Percentiles rank a stretch among this genome's conserved stretches.
phyloP scores from a whole-genome alignment of 2,797 vertebrate species.

The Hipposideros larvatus region DNA sequence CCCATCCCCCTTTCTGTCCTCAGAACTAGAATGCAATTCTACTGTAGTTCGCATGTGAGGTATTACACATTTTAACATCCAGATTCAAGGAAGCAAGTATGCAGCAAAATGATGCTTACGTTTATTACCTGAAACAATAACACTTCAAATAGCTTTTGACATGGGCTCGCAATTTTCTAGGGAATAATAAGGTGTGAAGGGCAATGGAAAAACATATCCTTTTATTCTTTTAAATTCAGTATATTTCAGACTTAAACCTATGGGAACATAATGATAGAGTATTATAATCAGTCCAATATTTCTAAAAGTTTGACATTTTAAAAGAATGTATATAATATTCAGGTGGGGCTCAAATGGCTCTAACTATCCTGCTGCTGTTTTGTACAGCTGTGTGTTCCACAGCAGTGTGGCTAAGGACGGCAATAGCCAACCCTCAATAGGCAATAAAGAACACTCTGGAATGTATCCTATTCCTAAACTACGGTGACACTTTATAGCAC shows the following conservation, averaged over 20 bases:
- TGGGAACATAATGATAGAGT: not conserved
- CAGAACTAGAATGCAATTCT: not conserved
- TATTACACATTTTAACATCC: not conserved
- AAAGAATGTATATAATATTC: not conserved
- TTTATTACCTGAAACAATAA: constrained; percentile 2
- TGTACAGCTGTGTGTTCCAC: not conserved
- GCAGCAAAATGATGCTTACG: not conserved
- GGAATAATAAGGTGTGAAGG: constrained; percentile 16
- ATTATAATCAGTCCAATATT: not conserved
- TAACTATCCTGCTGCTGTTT: not conserved
- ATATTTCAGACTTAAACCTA: constrained; percentile 1
- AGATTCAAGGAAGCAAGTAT: constrained; percentile 15
- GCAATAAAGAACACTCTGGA: constrained; percentile 44
- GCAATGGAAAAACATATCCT: not conserved
- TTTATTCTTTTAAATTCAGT: not conserved
- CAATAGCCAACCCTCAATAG: not conserved
- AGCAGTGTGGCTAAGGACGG: not conserved
- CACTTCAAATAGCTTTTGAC: not conserved
- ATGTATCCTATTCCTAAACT: constrained; percentile 30
- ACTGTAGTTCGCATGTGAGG: not conserved
- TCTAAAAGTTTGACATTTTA: not conserved
- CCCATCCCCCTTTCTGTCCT: fast-evolving
- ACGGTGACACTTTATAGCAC: not conserved
- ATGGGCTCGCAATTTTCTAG: not conserved
- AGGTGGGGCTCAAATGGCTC: not conserved